phyloP scores from a whole-genome alignment of 2,888 invertebrate species.

The Drosophila sordidapex region DNA sequence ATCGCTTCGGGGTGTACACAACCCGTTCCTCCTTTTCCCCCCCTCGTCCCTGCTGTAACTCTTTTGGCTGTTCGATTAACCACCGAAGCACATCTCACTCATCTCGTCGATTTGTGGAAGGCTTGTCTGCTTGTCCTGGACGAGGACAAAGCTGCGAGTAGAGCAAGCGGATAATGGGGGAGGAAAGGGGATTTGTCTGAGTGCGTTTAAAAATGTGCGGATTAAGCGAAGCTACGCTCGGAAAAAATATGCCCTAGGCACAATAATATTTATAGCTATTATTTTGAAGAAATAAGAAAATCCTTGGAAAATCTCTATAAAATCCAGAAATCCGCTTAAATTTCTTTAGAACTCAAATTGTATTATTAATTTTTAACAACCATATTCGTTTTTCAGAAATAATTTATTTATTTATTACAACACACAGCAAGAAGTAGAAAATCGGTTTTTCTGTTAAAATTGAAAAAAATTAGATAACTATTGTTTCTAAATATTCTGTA shows the following conservation, averaged over 20 bases:
- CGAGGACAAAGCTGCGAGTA: neutral
- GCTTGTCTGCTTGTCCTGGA: constrained; percentile 1
- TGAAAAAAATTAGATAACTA: neutral
- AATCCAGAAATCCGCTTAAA: neutral
- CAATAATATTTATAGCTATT: neutral
- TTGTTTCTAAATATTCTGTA: neutral
- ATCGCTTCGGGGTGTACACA: neutral
- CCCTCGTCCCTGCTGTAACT: neutral
- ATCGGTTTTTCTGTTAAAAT: neutral
- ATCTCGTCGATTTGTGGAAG: constrained; percentile 19
- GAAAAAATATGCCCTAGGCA: neutral
- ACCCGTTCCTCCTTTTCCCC: neutral
- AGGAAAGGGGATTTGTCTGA: constrained; percentile 6
- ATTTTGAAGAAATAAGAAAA: neutral
- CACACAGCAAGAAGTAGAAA: neutral
- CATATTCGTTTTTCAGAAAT: neutral
- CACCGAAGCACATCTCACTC: constrained; percentile 4
- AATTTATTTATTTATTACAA: neutral
- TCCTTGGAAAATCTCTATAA: neutral
- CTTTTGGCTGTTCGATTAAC: constrained; percentile 42
- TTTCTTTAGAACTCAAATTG: neutral
- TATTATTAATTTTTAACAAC: neutral
- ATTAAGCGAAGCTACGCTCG: constrained; percentile 16
- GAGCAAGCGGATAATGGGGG: neutral
- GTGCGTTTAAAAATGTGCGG: constrained; percentile 35